Evolutionary conservation across 1,140 invertebrate species (phyloP), one percentile per base, ranked within the genome.

Genomic region (Venturia canescens): DNA sequence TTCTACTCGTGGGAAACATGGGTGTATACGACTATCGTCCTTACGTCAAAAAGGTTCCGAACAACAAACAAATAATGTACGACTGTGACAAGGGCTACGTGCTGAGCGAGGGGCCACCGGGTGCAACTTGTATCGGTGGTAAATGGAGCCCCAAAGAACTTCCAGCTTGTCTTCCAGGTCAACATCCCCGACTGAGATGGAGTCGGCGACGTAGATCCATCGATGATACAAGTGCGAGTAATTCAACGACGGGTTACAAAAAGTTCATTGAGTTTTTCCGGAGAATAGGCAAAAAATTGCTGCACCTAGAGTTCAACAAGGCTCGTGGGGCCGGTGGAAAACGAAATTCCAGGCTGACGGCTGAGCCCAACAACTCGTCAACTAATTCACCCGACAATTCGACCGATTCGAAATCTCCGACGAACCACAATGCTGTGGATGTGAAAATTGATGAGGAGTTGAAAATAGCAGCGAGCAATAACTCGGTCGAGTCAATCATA

Each of bases 11-110:
- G 2, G 98, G 98, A 3, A 98, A 98, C 87, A 99, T 99, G 97
- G 98, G 98, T 0, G 94, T 98, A 44, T 99, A 99, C 89, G 98
- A 99, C 89, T 99, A 99, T 88, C 92, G 98, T n/a, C 96, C 97
- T 0, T 99, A 99, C 88, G 98, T 99, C 0, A 95, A 95, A 86
- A 98, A 97, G 92, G 88, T 95, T n/a, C 94, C 94, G 0, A 98
- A 98, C 90, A 98, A 99, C 87, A 97, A 98, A 83, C 97, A 99
- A 89, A 99, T 99, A 34, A 97, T 98, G 95, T 99, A 98, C 90
- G 97, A 98, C 84, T 99, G 98, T 89, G 95, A 98, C 81, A 97
- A 97, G 87, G 97, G 97, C 0, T 98, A 97, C 86, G 95, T 96
- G 0, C 87, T 98, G 6, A 94, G 94, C 23, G 95, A 96, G 83